Evolutionary conservation across 2,888 invertebrate species (phyloP).

Genomic region (Patella depressa): DNA sequence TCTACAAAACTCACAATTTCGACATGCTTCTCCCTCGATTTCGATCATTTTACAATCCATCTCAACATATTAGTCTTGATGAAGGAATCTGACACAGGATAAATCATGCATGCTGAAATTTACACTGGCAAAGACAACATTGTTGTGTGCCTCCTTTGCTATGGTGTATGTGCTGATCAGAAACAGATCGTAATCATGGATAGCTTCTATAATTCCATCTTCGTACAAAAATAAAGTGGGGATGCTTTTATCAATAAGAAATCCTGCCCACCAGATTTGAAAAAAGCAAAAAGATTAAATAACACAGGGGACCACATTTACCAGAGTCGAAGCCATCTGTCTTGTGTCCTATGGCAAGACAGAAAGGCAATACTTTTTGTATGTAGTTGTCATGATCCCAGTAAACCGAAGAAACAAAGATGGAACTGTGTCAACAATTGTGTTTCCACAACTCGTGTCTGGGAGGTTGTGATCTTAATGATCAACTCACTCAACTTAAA

Average conservation of each 20-base stretch:
- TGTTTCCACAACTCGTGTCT: too few relatives aligned
- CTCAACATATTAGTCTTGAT: slow-evolving; percentile 23
- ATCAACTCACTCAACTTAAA: too few relatives aligned
- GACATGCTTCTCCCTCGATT: too few relatives aligned
- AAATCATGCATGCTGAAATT: slow-evolving; percentile 14
- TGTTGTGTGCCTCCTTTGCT: slow-evolving; percentile 21
- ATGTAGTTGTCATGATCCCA: too few relatives aligned
- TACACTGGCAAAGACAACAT: slow-evolving; percentile 18
- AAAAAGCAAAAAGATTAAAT: slow-evolving; percentile 23
- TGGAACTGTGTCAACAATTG: too few relatives aligned
- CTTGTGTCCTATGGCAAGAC: too few relatives aligned
- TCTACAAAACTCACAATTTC: too few relatives aligned
- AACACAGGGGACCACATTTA: slow-evolving; percentile 8
- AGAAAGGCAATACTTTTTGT: too few relatives aligned
- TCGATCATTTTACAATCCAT: slow-evolving; percentile 19
- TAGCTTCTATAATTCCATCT: slow-evolving; percentile 23
- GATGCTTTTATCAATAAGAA: slow-evolving; percentile 28
- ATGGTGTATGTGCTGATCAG: slow-evolving; percentile 14
- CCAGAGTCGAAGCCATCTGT: too few relatives aligned
- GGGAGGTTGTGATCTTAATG: too few relatives aligned
- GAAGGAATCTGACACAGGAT: slow-evolving; percentile 28
- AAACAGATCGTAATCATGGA: slow-evolving; percentile 24
- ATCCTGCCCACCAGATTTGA: slow-evolving; percentile 28
- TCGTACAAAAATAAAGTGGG: neutral
- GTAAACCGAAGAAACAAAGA: too few relatives aligned